Base-by-base conservation (phyloP, 2,888 invertebrate species). In the Monoplex corrugatus region DNA sequence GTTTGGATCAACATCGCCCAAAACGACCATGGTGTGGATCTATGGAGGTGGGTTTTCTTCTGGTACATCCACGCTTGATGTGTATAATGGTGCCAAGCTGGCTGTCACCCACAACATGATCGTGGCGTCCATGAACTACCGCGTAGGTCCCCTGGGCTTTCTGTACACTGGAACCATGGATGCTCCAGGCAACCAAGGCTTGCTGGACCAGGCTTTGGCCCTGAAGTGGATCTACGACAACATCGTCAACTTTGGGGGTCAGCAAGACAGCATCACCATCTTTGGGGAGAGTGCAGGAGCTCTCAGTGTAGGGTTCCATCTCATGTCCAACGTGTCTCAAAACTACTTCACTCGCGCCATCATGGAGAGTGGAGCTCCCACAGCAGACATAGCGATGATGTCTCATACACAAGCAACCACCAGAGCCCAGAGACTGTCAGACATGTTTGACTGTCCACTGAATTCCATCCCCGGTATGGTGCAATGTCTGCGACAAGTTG, bases 1-100 rank as follows among this genome's bases (percentile, higher is more conserved):
- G 19, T 75, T 45, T 38, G 89, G 82, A 23, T 87, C 89, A 0
- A 13, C 72, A 2, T 57, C 87, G 0, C 75, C 86, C 13, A 89
- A 93, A 93, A 98, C 98, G 88, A 97, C 98, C 94, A 96, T 98
- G 92, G 97, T 99, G 85, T 99, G 99, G 98, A 98, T 98, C 94
- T 98, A 98, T 96, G 98, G 99, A 0, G 99, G 99, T 8, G 98
- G 98, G 38, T 99, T 98, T 96, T 98, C 98, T 98, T 98, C 98
- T 94, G 99, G 99, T 44, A 98, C 98, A 40, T 98, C 98, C 82
- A 98, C 98, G 32, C 97, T 99, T 93, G 93, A 93, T 40, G 90
- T 94, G 0, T 95, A 95, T 86, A 93, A 95, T 86, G 95, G 93
- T 32, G 98, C 98, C 95, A 95, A 94, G 94, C 97, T 99, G 97